Conservation (phyloP, 1,140 invertebrate genomes). For the Saccostrea glomerata region DNA sequence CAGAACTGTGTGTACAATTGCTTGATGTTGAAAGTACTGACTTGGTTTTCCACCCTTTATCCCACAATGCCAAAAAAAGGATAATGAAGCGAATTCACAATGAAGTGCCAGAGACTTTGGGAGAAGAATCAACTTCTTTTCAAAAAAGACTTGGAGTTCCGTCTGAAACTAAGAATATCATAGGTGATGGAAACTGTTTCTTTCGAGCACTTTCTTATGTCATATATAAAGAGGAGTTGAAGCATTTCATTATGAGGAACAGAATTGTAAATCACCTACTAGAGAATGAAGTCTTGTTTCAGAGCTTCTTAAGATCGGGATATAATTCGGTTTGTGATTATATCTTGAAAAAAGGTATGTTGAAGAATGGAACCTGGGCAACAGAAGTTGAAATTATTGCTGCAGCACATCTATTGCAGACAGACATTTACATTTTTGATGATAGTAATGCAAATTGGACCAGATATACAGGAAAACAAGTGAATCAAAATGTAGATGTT, state of each 20-base stretch:
- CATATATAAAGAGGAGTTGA: not conserved
- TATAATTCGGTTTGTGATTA: conserved; percentile 35
- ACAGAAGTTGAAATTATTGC: conserved; percentile 50
- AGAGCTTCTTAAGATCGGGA: conserved; percentile 42
- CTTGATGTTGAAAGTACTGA: not conserved
- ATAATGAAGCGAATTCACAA: not conserved
- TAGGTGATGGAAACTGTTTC: conserved; percentile 44
- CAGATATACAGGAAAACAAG: conserved; percentile 28
- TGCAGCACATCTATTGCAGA: conserved; percentile 27
- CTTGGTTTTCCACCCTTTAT: not conserved
- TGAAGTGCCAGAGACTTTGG: not conserved
- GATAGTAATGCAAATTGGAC: not conserved
- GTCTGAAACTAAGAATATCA: conserved; percentile 5
- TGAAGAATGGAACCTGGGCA: conserved; percentile 40
- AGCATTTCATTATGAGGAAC: conserved; percentile 22
- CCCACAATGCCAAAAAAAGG: not conserved
- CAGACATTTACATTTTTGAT: conserved; percentile 39
- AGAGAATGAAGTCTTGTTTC: not conserved
- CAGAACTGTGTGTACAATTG: not conserved
- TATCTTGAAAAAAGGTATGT: conserved; percentile 40
- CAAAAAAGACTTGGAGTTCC: not conserved
- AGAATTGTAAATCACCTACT: conserved; percentile 19
- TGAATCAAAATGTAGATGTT: not conserved
- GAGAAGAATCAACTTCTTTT: not conserved
- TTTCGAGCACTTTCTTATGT: conserved; percentile 35